A percentile compares a stretch with the other conserved stretches of the same genome.
Conservation (phyloP, 2,888 invertebrate genomes). For the Leptopilina syphax region DNA sequence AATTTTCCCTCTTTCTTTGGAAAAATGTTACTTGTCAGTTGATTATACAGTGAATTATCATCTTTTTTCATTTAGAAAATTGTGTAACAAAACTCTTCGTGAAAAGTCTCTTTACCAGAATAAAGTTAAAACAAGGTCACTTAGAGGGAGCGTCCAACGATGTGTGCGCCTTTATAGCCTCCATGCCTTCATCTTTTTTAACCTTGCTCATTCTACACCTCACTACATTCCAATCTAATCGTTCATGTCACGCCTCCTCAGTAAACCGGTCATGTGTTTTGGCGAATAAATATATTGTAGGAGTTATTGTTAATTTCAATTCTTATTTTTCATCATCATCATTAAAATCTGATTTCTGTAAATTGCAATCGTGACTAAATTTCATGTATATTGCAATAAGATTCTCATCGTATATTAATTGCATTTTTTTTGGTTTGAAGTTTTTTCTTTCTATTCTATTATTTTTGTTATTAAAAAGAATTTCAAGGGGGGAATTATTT, state of each 20-base stretch:
- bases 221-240: constrained; percentile 70
- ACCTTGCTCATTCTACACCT: constrained; percentile 67
- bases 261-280: constrained; percentile 16
- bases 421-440: no score
- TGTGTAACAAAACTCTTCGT: not conserved
- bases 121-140: constrained; percentile 31
- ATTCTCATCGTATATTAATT: no score
- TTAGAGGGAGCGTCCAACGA: constrained; percentile 36
- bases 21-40: no score
- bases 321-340: no score
- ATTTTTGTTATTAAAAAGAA: no score
- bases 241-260: constrained; percentile 64
- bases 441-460: no score
- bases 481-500: no score
- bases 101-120: constrained; percentile 3
- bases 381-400: no score
- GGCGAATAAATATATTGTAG: not conserved
- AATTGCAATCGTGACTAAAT: no score
- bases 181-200: constrained; percentile 60
- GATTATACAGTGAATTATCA: no score
- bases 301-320: not conserved
- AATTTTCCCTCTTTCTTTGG: no score
- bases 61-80: constrained; percentile 6
- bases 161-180: constrained; percentile 26
- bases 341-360: not conserved